Base-by-base conservation (phyloP, 2,113 vertebrate species). In the Menura novaehollandiae region DNA sequence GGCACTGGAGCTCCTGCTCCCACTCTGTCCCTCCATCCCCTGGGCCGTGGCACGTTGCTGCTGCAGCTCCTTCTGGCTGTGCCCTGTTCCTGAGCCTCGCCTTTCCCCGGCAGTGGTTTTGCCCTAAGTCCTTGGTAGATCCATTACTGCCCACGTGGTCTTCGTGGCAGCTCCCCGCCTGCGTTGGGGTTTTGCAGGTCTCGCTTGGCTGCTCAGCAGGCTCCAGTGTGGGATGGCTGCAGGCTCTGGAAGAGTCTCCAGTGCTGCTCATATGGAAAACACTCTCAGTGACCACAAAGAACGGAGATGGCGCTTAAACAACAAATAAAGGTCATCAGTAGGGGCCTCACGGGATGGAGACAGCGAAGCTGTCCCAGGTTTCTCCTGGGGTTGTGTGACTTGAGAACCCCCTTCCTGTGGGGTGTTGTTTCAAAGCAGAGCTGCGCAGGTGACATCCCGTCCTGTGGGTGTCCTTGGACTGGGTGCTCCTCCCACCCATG, bases 191-290 rank as follows among this genome's bases (percentile, higher is more conserved):
- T 67, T 19, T 27, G 85, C 59, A 58, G 81, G 85, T 77, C 78
- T 69, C 14, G 19, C 88, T 79, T 80, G 89, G 91, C 88, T 82
- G 78, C 91, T 92, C 91, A 19, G 68, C 47, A 67, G 85, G 89
- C 83, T 83, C 71, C n/a, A 4, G 27, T 2, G 33, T 47, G 93
- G 85, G 74, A 53, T 66, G 93, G 59, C 91, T 89, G 81, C 89
- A 81, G 92, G 90, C 85, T 85, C 56, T 37, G 95, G 13, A 67
- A 86, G 76, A 9, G n/a, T 83, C 91, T 91, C 68, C 64, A 24
- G 64, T 17, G 63, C 95, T 75, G 89, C 95, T 88, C 82, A 26
- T 41, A 73, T 19, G 79, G 88, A 88, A 97, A 93, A 96, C 41
- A 11, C 55, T 79, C 74, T 22, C 53, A 21, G 75, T 21, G 59